These are phyloP conservation scores for Channa maculata DNA, from an alignment of 2,113 vertebrate species.

Conservation along the genomic window DNA sequence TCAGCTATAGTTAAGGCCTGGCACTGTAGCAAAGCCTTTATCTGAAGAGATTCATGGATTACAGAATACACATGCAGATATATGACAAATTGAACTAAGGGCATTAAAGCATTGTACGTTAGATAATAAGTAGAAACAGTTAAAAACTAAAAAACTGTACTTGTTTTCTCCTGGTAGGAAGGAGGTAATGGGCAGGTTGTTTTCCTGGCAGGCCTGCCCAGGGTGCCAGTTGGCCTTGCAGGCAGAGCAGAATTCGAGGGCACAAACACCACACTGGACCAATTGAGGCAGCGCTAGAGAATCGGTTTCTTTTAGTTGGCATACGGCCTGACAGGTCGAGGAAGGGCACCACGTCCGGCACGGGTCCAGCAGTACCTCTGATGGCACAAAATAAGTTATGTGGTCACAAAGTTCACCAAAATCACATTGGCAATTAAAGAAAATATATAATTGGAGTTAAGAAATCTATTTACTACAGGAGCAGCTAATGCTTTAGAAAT, in stretches of 20 bases:
- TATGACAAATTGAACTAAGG: no score
- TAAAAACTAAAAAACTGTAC: slow-evolving; percentile 70
- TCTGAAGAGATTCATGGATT: no score
- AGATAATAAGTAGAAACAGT: no score
- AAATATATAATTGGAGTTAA: no score
- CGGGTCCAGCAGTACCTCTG: slow-evolving; percentile 97
- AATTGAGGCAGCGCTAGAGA: slow-evolving; percentile 87
- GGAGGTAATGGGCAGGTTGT: slow-evolving; percentile 87
- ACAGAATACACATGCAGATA: no score
- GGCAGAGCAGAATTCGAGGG: slow-evolving; percentile 94
- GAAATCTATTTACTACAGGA: no score
- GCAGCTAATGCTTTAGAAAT: no score
- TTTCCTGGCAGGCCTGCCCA: slow-evolving; percentile 93
- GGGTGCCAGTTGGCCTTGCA: slow-evolving; percentile 98
- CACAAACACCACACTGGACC: slow-evolving; percentile 92
- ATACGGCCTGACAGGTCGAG: slow-evolving; percentile 95
- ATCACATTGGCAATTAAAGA: no score
- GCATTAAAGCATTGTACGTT: no score
- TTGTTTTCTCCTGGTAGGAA: slow-evolving; percentile 96
- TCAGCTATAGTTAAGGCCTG: no score
- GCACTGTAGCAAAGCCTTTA: no score
- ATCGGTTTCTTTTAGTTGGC: slow-evolving; percentile 92
- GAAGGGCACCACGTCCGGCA: slow-evolving; percentile 98
- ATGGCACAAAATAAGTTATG: slow-evolving; percentile 5
- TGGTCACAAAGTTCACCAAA: no score